Percentiles rank a stretch among this genome's conserved stretches.
phyloP scores from a whole-genome alignment of 2,888 invertebrate genomes.

The Margaritifera margaritifera region DNA sequence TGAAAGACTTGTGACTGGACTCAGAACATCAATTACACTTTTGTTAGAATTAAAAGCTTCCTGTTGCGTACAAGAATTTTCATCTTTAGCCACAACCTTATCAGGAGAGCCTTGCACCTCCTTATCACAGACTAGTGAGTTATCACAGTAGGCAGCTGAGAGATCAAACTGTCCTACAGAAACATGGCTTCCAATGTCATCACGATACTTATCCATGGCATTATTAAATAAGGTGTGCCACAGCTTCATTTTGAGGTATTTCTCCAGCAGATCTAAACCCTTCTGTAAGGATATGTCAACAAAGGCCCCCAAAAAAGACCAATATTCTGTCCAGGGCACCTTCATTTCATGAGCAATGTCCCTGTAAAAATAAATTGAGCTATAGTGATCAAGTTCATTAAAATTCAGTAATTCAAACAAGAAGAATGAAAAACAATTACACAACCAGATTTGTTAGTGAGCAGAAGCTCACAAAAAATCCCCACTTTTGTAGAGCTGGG shows the following conservation, averaged over 20 bases:
- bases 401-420: not conserved
- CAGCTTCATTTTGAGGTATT: conserved; percentile 77
- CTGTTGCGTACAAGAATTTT: not conserved
- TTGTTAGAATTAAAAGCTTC: conserved; percentile 11
- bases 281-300: conserved; percentile 83
- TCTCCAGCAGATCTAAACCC: conserved; percentile 84
- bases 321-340: conserved; percentile 89
- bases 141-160: too few relatives aligned
- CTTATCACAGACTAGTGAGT: too few relatives aligned
- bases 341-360: conserved; percentile 62
- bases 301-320: conserved; percentile 90
- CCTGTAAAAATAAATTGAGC: conserved; percentile 42
- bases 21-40: conserved; percentile 26
- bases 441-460: too few relatives aligned
- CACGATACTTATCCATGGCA: conserved; percentile 24
- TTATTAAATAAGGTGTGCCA: conserved; percentile 27
- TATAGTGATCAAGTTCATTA: not conserved
- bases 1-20: conserved; percentile 42
- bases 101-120: too few relatives aligned
- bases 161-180: too few relatives aligned
- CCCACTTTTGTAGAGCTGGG: too few relatives aligned
- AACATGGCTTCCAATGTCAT: conserved; percentile 4
- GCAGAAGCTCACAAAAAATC: too few relatives aligned
- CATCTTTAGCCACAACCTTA: too few relatives aligned
- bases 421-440: not conserved